These are phyloP conservation scores for Grus americana DNA, from an alignment of 2,113 vertebrate species.

Conservation along the genomic window DNA sequence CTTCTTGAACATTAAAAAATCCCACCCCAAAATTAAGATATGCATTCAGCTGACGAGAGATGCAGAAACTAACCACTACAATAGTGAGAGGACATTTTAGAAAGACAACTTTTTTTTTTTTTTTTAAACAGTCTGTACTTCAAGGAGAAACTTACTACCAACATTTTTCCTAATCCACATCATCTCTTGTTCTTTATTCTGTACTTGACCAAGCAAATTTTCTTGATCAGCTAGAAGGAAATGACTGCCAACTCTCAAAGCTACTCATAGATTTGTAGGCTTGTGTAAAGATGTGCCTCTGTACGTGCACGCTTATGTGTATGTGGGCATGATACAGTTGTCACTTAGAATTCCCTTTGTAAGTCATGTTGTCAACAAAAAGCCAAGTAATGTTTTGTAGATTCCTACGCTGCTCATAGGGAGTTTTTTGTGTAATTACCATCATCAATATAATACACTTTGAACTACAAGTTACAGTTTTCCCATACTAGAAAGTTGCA, in stretches of 20 bases:
- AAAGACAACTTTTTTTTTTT: neutral
- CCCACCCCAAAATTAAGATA: neutral
- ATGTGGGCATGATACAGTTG: rapidly evolving
- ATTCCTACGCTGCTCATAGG: neutral
- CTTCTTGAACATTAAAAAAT: neutral
- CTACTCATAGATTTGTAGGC: neutral
- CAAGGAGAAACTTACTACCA: neutral
- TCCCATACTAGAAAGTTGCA: neutral
- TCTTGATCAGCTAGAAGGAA: neutral
- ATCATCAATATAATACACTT: neutral
- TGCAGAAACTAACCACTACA: neutral
- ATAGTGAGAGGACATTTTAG: neutral
- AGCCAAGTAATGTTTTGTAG: neutral
- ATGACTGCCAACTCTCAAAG: neutral
- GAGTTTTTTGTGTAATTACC: neutral
- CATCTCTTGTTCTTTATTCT: neutral
- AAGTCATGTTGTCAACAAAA: neutral
- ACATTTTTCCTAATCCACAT: neutral
- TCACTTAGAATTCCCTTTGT: neutral
- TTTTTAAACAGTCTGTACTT: neutral
- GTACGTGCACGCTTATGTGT: rapidly evolving
- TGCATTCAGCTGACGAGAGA: neutral
- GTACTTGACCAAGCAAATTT: neutral
- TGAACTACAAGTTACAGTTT: neutral
- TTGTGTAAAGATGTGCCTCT: rapidly evolving